Evolutionary conservation across 2,797 vertebrate species (phyloP).

Genomic region (Micrastur ruficollis): DNA sequence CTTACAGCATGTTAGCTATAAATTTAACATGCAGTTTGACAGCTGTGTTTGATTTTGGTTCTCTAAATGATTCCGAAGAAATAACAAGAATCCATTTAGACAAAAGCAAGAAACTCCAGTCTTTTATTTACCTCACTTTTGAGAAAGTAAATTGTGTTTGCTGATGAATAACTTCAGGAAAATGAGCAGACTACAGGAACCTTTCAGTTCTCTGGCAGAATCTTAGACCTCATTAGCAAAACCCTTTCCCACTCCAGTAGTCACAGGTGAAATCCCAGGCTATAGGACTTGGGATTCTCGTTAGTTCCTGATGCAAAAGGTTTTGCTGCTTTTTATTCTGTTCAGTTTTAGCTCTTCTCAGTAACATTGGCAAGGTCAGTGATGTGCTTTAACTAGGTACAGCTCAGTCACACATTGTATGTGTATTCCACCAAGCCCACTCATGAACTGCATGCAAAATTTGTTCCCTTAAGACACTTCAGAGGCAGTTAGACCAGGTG

Average conservation of each 20-base stretch:
- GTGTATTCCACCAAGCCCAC: background rate
- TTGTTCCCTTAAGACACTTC: background rate
- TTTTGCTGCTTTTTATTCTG: background rate
- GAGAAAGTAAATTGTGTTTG: background rate
- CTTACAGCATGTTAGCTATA: background rate
- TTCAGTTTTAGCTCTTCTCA: background rate
- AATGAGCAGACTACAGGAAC: background rate
- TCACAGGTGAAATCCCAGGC: background rate
- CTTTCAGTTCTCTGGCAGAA: background rate
- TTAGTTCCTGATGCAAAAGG: background rate
- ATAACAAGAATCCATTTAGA: background rate
- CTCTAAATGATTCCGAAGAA: background rate
- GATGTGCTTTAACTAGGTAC: background rate
- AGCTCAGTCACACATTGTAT: background rate
- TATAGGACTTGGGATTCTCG: background rate
- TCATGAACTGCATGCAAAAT: background rate
- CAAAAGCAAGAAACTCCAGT: background rate
- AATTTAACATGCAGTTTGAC: background rate
- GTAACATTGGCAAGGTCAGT: background rate
- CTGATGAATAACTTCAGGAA: background rate
- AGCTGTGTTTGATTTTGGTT: background rate
- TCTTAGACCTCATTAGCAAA: background rate
- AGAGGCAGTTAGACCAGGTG: background rate
- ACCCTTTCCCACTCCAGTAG: background rate
- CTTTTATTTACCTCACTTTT: background rate